Evolutionary conservation across 2,113 vertebrate genomes (phyloP), one percentile per base, ranked within the genome.

Genomic region (Ascaphus truei): DNA sequence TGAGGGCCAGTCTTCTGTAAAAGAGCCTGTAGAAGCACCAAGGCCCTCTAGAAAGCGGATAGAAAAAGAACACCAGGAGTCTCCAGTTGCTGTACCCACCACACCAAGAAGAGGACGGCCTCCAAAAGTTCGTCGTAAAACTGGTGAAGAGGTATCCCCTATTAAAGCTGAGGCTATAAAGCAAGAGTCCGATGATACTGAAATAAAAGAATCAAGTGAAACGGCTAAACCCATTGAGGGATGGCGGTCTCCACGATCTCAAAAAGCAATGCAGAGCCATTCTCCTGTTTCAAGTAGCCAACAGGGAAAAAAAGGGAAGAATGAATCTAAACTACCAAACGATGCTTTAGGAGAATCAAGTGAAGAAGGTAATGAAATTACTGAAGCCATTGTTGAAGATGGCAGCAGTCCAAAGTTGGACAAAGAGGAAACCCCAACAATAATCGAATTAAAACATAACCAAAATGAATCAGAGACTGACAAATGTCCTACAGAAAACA

Each of bases 21-120:
- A 95, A 81, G 95, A 97, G 26, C 75, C 88, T 0, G 3, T 79
- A 1, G 95, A 98, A 76, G 79, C 94, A 8, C 83, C 90, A 1
- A 85, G 97, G 16, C 86, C 92, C 41, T 98, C 92, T 74, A 91
- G 96, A 23, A 99, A 98, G 63, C 90, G 96, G 41, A 67, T 76
- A 39, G 95, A 98, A 51, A 94, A 94, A 78, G 96, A 98, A 41
- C 81, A 81, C 0, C 92, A 92, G 75, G 95, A 96, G 62, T 71
- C 84, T 0, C 81, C 75, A 2, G 80, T 76, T 5, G 72, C 79
- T 2, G 73, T 74, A 41, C 82, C 92, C 20, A 86, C 89, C 0
- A 90, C 85, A 15, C 77, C 94, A 0, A 87, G 94, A 58, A 87
- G 96, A 72, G 97, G 97, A 18, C 87, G 96, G 18, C 97, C 96